Evolutionary conservation across 2,797 vertebrate species (phyloP).

Genomic region (Sparus aurata): DNA sequence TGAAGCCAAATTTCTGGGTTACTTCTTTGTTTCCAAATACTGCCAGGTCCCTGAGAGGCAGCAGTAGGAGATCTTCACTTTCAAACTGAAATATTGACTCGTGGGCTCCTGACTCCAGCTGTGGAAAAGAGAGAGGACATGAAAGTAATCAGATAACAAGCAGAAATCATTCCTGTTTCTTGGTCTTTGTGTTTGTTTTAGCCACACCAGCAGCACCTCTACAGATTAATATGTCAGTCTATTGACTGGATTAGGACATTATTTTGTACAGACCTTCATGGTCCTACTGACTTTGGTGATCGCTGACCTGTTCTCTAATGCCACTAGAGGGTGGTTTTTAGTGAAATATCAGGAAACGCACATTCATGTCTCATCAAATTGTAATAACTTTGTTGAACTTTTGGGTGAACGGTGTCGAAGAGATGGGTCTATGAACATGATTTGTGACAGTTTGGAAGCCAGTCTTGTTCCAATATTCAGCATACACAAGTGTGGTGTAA

Average conservation of each 20-base stretch:
- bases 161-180: neutral
- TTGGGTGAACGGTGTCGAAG: too few relatives aligned
- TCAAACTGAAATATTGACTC: conserved; percentile 87
- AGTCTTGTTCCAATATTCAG: too few relatives aligned
- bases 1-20: conserved; percentile 87
- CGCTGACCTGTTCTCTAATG: too few relatives aligned
- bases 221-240: neutral
- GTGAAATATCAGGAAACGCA: too few relatives aligned
- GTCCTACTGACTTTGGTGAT: too few relatives aligned
- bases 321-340: too few relatives aligned
- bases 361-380: too few relatives aligned
- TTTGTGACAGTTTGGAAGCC: too few relatives aligned
- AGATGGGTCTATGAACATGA: too few relatives aligned
- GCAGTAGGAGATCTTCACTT: conserved; percentile 85
- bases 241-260: neutral
- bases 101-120: conserved; percentile 74
- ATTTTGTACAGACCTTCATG: neutral
- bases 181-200: neutral
- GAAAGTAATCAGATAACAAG: neutral
- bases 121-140: conserved; percentile 11
- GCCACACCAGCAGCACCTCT: neutral
- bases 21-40: conserved; percentile 82
- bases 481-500: too few relatives aligned
- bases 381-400: too few relatives aligned
- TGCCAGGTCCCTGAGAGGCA: conserved; percentile 89